Percentiles rank a stretch among this genome's conserved stretches.
These are phyloP conservation scores for Sclerodermus sp. DNA, from an alignment of 2,888 invertebrate genomes.

Conservation along the genomic window DNA sequence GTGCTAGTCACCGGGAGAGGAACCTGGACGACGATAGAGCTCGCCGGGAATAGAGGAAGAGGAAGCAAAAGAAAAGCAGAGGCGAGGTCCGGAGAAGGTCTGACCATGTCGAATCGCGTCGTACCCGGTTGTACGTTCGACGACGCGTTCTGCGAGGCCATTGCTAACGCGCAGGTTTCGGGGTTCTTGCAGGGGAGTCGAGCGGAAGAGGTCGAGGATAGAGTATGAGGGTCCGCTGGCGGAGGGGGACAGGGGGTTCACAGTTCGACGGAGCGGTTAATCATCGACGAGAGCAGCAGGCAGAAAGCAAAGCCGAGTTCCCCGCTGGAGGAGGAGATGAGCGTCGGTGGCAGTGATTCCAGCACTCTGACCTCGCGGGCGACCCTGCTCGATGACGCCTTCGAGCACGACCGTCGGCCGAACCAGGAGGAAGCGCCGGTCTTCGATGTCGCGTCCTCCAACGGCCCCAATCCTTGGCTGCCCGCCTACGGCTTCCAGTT, in stretches of 20 bases:
- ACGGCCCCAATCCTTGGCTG: conserved; percentile 75
- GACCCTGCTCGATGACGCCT: conserved; percentile 12
- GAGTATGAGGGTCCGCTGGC: conserved; percentile 5
- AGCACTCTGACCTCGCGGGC: too few relatives aligned
- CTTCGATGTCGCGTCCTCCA: conserved; percentile 24
- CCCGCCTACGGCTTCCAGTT: conserved; percentile 75
- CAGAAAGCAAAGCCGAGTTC: conserved; percentile 1
- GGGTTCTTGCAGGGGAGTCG: too few relatives aligned
- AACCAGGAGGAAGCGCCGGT: conserved; percentile 18
- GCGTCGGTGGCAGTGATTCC: conserved; percentile 2
- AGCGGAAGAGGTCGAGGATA: too few relatives aligned
- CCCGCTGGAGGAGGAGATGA: conserved; percentile 17
- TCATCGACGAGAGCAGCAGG: conserved; percentile 30
- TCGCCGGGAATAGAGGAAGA: too few relatives aligned
- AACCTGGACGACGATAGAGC: too few relatives aligned
- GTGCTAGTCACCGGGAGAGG: too few relatives aligned
- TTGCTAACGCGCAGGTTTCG: too few relatives aligned
- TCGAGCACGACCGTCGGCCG: conserved; percentile 13
- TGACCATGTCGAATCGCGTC: too few relatives aligned
- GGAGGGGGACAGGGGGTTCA: conserved; percentile 41
- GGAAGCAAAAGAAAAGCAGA: background rate
- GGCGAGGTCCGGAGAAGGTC: conserved; percentile 10
- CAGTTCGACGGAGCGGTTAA: conserved; percentile 50
- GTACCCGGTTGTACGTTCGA: too few relatives aligned
- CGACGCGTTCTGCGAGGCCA: too few relatives aligned